phyloP scores from a whole-genome alignment of 2,888 invertebrate genomes.

The Ophion obscuratus region DNA sequence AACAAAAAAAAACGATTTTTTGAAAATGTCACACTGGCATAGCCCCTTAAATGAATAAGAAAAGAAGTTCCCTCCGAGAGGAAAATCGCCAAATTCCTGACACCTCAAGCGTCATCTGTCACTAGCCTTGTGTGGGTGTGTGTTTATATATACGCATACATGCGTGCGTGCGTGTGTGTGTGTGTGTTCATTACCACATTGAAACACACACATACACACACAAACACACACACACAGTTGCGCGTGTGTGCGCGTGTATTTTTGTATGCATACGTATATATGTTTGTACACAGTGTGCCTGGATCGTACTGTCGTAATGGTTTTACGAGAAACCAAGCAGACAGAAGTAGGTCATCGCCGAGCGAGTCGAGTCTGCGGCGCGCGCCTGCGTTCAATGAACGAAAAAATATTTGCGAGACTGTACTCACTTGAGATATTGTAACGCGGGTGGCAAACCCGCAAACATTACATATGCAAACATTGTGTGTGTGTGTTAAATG shows the following conservation, averaged over 20 bases:
- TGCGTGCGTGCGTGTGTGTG: constrained; percentile 15
- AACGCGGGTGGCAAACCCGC: constrained; percentile 9
- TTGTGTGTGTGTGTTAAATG: not conserved
- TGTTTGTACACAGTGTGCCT: constrained; percentile 11
- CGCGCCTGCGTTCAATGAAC: constrained; percentile 57
- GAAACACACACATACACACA: not conserved
- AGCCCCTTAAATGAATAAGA: too few relatives aligned
- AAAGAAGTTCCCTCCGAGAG: too few relatives aligned
- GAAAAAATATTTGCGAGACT: constrained; percentile 46
- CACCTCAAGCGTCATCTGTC: too few relatives aligned
- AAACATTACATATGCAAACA: constrained; percentile 11
- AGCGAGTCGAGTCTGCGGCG: constrained; percentile 29
- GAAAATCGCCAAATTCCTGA: too few relatives aligned
- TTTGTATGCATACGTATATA: not conserved
- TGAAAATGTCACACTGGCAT: too few relatives aligned
- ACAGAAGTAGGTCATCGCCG: constrained; percentile 74
- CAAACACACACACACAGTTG: not conserved
- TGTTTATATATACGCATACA: not conserved
- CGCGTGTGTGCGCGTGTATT: not conserved
- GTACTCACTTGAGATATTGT: not conserved
- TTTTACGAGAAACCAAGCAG: constrained; percentile 70
- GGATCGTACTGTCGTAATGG: constrained; percentile 70
- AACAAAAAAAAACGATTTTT: too few relatives aligned
- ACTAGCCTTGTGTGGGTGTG: not conserved
- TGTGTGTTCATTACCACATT: not conserved